Percentiles rank a stretch among this genome's conserved stretches.
Conservation (phyloP, 2,797 vertebrate genomes). For the Diceros bicornis region DNA sequence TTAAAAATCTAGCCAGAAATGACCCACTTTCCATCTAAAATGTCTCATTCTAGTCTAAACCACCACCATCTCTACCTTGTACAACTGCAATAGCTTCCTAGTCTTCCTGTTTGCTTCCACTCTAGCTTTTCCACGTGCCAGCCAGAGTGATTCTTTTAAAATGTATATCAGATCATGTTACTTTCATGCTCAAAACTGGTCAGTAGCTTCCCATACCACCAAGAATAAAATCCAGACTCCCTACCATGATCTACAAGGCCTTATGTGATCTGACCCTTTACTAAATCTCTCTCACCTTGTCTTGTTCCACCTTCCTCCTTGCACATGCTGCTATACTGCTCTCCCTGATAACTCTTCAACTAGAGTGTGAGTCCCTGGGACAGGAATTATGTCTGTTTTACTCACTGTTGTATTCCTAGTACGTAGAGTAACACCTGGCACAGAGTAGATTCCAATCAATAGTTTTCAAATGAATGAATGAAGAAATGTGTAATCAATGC, state of each 20-base stretch:
- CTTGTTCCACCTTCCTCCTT: not conserved
- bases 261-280: not conserved
- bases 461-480: conserved; percentile 14
- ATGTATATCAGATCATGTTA: not conserved
- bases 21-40: not conserved
- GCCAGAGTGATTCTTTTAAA: not conserved
- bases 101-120: not conserved
- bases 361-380: not conserved
- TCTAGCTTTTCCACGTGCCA: not conserved
- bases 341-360: conserved; percentile 3
- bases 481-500: not conserved
- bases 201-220: not conserved
- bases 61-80: not conserved
- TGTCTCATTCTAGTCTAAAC: not conserved
- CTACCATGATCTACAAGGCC: not conserved
- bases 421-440: not conserved
- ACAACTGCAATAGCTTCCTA: not conserved
- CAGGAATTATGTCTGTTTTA: not conserved
- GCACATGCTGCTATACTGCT: not conserved
- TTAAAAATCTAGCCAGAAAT: conserved; percentile 3
- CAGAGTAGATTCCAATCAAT: not conserved
- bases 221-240: conserved; percentile 6
- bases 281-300: not conserved
- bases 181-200: not conserved
- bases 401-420: not conserved